Percentiles rank a stretch among this genome's conserved stretches.
phyloP scores from a whole-genome alignment of 2,113 vertebrate genomes.

The Cyanoderma ruficeps region DNA sequence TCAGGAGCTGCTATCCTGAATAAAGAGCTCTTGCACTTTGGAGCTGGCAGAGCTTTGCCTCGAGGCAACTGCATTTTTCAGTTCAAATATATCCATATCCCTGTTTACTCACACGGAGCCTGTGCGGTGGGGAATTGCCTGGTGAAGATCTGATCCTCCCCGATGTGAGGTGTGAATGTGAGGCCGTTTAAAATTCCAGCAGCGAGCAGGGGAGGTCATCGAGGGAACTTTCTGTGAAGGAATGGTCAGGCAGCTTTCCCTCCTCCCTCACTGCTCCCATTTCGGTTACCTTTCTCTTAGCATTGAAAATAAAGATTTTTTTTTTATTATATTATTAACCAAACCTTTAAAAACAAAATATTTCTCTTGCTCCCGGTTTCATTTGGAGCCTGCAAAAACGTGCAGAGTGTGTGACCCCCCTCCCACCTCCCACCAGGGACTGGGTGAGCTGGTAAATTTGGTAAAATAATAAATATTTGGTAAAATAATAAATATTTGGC shows the following conservation, averaged over 20 bases:
- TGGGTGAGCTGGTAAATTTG: neutral
- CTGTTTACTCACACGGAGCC: conserved; percentile 56
- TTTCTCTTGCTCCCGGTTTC: neutral
- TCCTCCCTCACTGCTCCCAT: neutral
- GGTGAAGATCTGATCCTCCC: neutral
- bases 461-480: neutral
- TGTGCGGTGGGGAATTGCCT: conserved; percentile 43
- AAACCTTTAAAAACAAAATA: neutral
- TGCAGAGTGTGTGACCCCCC: too few species aligned
- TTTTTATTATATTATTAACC: too few species aligned
- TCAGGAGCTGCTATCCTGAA: conserved; percentile 32
- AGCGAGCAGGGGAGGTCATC: neutral
- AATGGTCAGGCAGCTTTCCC: neutral
- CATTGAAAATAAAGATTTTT: neutral
- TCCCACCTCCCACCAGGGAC: neutral
- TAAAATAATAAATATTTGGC: neutral
- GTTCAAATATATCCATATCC: conserved; percentile 42
- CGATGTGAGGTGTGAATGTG: neutral
- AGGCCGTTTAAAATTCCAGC: conserved; percentile 44
- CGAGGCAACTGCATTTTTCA: conserved; percentile 47
- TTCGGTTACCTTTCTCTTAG: neutral
- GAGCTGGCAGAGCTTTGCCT: conserved; percentile 49
- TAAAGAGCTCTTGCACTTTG: conserved; percentile 27
- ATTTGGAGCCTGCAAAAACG: neutral
- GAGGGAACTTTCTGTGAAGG: neutral